Evolutionary conservation across 2,797 vertebrate species (phyloP), one percentile per base, ranked within the genome.

Genomic region (Eospalax fontanierii): DNA sequence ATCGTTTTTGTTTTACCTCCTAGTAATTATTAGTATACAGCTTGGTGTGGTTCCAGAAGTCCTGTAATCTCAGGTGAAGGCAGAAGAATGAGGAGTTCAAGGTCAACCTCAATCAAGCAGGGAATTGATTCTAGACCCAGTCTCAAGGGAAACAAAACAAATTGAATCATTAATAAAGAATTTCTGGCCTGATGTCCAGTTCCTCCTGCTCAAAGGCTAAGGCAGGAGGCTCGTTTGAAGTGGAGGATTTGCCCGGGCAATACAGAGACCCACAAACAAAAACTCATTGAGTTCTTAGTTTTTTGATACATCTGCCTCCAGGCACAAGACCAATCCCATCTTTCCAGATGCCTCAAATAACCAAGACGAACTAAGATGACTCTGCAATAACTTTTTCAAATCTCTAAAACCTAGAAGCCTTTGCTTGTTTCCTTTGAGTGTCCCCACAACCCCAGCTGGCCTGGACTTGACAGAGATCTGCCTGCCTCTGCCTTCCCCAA

Each of bases 341-440:
- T 46, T 59, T 26, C 89, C 90, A 87, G 79, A 96, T 83, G 70
- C 82, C 79, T 93, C 90, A 76, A 35, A 68, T 94, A 94, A 84
- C 74, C 57, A 65, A 95, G 85, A 94, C 82, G 94, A 95, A 81
- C 65, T 66, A 68, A 94, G 70, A 89, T 63, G 94, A 96, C 70
- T 82, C 33, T 30, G 63, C 82, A 91, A 88, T 40, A 78, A 71
- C 76, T 80, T 38, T 90, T 91, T 91, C 84, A 70, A 90, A 90
- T 74, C 63, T 91, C 63, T n/a, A 59, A 83, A 83, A 93, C 6
- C 9, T 1, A 85, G 35, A 89, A 66, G 38, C 21, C 24, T 19
- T 21, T 81, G 70, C 78, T 46, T 46, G 6, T 46, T 46, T 46
- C 11, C 5, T 46, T 46, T 46, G 46, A 11, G 46, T 46, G 6